A percentile compares a stretch with the other conserved stretches of the same genome.
Conservation (phyloP, 2,797 vertebrate species). For the Microcaecilia unicolor region DNA sequence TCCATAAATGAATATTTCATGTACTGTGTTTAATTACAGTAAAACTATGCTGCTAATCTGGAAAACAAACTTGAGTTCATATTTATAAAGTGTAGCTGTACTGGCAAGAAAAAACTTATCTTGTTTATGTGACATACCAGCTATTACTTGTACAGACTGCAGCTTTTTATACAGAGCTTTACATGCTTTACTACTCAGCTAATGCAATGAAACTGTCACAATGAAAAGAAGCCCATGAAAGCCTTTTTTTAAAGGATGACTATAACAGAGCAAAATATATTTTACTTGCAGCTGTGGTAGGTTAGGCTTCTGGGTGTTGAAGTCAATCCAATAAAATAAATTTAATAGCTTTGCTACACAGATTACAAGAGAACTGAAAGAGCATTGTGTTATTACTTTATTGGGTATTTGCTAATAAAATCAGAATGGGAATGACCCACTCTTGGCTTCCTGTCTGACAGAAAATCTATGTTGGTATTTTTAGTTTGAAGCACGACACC, state of each 20-base stretch:
- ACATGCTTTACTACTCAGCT: slow-evolving; percentile 59
- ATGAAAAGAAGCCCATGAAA: slow-evolving; percentile 44
- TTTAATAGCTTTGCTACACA: neutral
- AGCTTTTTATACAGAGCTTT: slow-evolving; percentile 61
- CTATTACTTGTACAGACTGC: slow-evolving; percentile 63
- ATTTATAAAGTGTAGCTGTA: slow-evolving; percentile 63
- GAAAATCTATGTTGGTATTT: no score
- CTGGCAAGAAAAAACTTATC: slow-evolving; percentile 62
- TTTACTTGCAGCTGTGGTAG: neutral
- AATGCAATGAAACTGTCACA: slow-evolving; percentile 56
- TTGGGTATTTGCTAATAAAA: neutral
- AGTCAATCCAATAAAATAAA: neutral
- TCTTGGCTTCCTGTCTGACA: slow-evolving; percentile 2
- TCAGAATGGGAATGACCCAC: neutral
- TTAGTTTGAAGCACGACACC: no score
- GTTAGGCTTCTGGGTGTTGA: neutral
- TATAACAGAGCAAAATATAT: slow-evolving; percentile 38
- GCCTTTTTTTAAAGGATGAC: slow-evolving; percentile 19
- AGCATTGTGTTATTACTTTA: slow-evolving; percentile 10
- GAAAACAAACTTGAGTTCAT: slow-evolving; percentile 52
- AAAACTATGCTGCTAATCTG: slow-evolving; percentile 56
- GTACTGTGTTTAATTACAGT: slow-evolving; percentile 70
- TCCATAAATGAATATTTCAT: slow-evolving; percentile 64
- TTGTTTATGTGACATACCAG: slow-evolving; percentile 64
- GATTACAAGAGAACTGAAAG: neutral